Evolutionary conservation across 2,888 invertebrate genomes (phyloP).

Genomic region (Dicyrtoma fusca): DNA sequence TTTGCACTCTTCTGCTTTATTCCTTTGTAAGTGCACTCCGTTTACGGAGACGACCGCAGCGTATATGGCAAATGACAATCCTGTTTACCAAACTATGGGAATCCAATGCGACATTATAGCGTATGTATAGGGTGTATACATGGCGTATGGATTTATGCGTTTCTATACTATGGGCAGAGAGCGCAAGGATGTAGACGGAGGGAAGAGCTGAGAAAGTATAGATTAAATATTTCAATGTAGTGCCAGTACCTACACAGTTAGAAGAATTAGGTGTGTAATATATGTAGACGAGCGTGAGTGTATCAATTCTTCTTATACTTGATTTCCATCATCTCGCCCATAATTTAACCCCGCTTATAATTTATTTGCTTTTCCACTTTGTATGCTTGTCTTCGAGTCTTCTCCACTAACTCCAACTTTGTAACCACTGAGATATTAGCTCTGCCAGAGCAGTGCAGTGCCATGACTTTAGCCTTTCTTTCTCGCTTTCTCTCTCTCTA

Average conservation of each 20-base stretch:
- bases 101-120: no score
- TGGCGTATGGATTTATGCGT: no score
- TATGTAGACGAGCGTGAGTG: neutral
- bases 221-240: neutral
- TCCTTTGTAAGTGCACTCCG: neutral
- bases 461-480: neutral
- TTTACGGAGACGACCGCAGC: no score
- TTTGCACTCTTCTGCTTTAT: neutral
- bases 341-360: slow-evolving; percentile 32
- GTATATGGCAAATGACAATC: no score
- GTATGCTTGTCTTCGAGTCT: neutral
- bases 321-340: slow-evolving; percentile 28
- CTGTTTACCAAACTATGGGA: no score
- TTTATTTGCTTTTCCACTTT: slow-evolving; percentile 24
- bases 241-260: neutral
- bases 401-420: neutral
- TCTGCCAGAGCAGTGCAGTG: neutral
- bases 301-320: slow-evolving; percentile 18
- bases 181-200: neutral
- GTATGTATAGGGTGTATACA: no score
- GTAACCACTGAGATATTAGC: neutral
- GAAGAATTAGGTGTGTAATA: no score
- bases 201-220: neutral
- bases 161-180: neutral
- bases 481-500: neutral